Percentiles rank a stretch among this genome's conserved stretches.
These are phyloP conservation scores for Acleris sparsana DNA, from an alignment of 2,888 invertebrate species.

Conservation along the genomic window DNA sequence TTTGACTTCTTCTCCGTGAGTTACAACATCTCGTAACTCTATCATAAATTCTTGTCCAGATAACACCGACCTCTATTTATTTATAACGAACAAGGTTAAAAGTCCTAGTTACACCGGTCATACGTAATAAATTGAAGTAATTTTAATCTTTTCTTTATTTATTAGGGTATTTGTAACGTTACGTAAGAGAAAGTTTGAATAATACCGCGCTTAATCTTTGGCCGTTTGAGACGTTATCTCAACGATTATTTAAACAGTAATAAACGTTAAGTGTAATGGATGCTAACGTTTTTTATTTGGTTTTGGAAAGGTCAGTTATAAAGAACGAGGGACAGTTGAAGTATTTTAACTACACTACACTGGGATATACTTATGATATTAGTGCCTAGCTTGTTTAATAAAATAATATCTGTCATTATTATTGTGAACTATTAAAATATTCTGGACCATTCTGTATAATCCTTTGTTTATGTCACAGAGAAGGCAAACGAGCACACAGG, in stretches of 20 bases:
- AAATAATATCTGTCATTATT: too few relatives aligned
- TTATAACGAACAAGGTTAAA: not conserved
- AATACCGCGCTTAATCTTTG: constrained; percentile 25
- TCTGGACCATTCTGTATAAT: too few relatives aligned
- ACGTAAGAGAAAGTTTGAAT: constrained; percentile 31
- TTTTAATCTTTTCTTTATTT: constrained; percentile 28
- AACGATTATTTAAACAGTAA: constrained; percentile 24
- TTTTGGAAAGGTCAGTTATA: not conserved
- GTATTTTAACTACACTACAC: too few relatives aligned
- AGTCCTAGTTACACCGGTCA: constrained; percentile 2
- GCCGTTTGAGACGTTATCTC: constrained; percentile 13
- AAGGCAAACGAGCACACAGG: too few relatives aligned
- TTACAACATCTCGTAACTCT: too few relatives aligned
- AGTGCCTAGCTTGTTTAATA: too few relatives aligned
- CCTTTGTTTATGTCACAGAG: too few relatives aligned
- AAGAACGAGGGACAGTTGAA: too few relatives aligned
- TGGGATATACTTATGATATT: too few relatives aligned
- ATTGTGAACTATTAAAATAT: too few relatives aligned
- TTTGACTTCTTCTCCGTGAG: too few relatives aligned
- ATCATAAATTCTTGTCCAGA: not conserved
- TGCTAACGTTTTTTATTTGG: not conserved
- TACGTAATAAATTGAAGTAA: constrained; percentile 28
- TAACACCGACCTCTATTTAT: constrained; percentile 1
- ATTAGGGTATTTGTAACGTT: constrained; percentile 25
- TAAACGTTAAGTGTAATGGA: constrained; percentile 8